These are phyloP conservation scores for Mirza zaza DNA, from an alignment of 2,113 vertebrate genomes.

Conservation along the genomic window DNA sequence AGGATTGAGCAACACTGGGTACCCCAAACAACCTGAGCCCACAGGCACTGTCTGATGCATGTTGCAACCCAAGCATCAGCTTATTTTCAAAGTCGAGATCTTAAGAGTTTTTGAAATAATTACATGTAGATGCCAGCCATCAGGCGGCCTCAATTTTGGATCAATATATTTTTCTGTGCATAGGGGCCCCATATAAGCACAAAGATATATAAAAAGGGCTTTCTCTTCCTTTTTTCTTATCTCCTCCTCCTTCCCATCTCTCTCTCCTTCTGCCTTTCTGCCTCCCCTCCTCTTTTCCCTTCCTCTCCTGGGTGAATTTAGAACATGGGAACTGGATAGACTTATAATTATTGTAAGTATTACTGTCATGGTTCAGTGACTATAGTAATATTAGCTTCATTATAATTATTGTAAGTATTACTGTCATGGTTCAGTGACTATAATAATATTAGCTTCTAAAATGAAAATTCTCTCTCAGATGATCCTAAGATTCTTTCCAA, in stretches of 20 bases:
- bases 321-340: neutral
- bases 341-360: neutral
- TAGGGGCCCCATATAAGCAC: neutral
- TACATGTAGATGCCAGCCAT: neutral
- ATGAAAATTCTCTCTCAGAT: neutral
- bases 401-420: neutral
- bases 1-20: neutral
- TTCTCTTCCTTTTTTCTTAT: neutral
- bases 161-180: neutral
- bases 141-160: neutral
- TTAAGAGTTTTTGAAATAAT: slow-evolving; percentile 16
- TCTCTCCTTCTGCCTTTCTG: neutral
- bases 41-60: neutral
- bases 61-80: neutral
- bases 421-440: neutral
- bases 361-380: neutral
- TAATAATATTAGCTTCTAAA: neutral
- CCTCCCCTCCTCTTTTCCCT: too few species aligned
- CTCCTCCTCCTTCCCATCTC: neutral
- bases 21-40: neutral
- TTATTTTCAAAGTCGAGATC: neutral
- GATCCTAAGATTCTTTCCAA: neutral
- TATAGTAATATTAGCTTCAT: neutral
- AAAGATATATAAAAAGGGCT: neutral
- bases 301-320: neutral